Base-by-base conservation (phyloP, 2,797 vertebrate genomes). In the Threskiornis aethiopicus region DNA sequence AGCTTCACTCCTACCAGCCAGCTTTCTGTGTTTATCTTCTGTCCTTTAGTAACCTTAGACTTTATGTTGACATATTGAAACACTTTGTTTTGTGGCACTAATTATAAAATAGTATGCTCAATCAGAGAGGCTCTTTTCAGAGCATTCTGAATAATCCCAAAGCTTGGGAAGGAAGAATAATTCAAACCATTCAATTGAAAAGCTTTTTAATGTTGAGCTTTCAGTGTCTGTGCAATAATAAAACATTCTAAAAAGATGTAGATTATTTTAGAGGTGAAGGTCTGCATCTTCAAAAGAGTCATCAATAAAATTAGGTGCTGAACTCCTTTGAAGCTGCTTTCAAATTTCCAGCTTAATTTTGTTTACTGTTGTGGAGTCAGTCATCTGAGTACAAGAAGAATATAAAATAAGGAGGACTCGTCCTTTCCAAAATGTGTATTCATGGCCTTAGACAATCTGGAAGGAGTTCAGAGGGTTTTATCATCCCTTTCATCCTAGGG, bases 241-340 rank as follows among this genome's bases (percentile, higher is more conserved):
- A 12, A 28, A 28, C 17, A 52, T 64, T 78, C 14, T 85, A 61
- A 84, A 95, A 72, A n/a, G 7, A 52, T 31, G 25, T 8, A 41
- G 22, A 70, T 80, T 82, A 44, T 66, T 96, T 83, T 59, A 57
- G 44, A 83, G 47, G 59, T 62, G 16, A 87, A 94, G 39, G 39
- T 86, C 73, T 78, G 21, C 13, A 59, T 87, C 55, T 95, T 96
- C 93, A 96, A 94, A 96, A 75, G 72, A 64, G 1, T 16, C 9
- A 46, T 94, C 51, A 87, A 25, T 21, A 89, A 39, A 92, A 89
- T 66, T 77, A 92, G 14, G 10, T 73, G 18, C 7, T 82, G 64
- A 96, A 85, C 16, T 64, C 67, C 64, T 95, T 93, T 92, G 96
- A 96, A 95, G 71, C 39, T 91, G 11, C 47, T 96, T 93, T 89